Conservation (phyloP, 2,113 vertebrate genomes). For the Martes martes region DNA sequence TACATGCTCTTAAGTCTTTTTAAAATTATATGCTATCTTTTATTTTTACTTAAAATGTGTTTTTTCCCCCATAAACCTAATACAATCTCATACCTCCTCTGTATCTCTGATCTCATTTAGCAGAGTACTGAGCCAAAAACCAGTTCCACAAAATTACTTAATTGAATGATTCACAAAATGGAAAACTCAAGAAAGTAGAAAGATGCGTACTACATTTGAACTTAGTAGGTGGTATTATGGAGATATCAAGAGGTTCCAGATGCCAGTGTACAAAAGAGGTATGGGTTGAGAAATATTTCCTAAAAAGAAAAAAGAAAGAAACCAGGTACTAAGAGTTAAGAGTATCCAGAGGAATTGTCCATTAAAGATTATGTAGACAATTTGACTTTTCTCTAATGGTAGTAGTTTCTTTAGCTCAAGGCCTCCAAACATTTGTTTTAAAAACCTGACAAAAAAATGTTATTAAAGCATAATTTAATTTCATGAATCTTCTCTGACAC, state of each 20-base stretch:
- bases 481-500: background rate
- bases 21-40: background rate
- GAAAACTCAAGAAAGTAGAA: conserved; percentile 7
- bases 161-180: background rate
- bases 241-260: background rate
- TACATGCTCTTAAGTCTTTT: too few relatives aligned
- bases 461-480: background rate
- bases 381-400: background rate
- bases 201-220: background rate
- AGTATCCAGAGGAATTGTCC: background rate
- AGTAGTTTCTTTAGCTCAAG: background rate
- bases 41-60: conserved; percentile 6
- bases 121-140: background rate
- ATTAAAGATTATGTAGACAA: background rate
- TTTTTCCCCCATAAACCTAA: background rate
- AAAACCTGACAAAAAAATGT: conserved; percentile 17
- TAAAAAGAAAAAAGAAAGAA: background rate
- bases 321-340: background rate
- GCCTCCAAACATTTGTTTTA: background rate
- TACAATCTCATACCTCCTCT: background rate
- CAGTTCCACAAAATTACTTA: background rate
- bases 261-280: background rate
- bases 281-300: background rate
- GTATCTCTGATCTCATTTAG: background rate
- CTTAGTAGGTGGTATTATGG: background rate